Conservation (phyloP, 2,888 invertebrate genomes). For the Teleiodes luculella region DNA sequence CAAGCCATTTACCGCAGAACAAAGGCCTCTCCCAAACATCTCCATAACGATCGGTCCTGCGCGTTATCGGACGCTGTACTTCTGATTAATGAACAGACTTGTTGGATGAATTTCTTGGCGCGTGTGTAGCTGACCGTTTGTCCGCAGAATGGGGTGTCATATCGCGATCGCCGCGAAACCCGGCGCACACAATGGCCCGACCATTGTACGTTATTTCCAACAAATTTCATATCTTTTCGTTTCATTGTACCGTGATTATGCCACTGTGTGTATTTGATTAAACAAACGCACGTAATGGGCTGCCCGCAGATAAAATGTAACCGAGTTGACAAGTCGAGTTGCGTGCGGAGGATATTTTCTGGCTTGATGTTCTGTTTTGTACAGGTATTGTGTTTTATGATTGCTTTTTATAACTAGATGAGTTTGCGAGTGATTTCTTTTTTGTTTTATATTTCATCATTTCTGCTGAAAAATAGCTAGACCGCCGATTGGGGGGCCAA, state of each 20-base stretch:
- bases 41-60: no score
- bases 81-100: no score
- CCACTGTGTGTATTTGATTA: constrained; percentile 34
- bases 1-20: no score
- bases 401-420: not conserved
- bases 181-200: constrained; percentile 36
- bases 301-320: constrained; percentile 1
- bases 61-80: no score
- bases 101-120: not conserved
- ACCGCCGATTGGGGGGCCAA: no score
- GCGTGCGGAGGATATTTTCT: not conserved
- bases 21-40: no score
- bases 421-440: no score
- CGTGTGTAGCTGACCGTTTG: constrained; percentile 13
- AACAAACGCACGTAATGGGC: constrained; percentile 21
- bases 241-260: constrained; percentile 27
- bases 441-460: no score
- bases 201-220: constrained; percentile 36
- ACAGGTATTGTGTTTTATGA: not conserved
- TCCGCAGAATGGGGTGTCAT: constrained; percentile 25
- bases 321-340: not conserved
- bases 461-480: no score
- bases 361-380: not conserved
- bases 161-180: constrained; percentile 38
- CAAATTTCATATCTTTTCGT: constrained; percentile 44